Conservation (phyloP, 2,797 vertebrate species). For the Erethizon dorsatum region DNA sequence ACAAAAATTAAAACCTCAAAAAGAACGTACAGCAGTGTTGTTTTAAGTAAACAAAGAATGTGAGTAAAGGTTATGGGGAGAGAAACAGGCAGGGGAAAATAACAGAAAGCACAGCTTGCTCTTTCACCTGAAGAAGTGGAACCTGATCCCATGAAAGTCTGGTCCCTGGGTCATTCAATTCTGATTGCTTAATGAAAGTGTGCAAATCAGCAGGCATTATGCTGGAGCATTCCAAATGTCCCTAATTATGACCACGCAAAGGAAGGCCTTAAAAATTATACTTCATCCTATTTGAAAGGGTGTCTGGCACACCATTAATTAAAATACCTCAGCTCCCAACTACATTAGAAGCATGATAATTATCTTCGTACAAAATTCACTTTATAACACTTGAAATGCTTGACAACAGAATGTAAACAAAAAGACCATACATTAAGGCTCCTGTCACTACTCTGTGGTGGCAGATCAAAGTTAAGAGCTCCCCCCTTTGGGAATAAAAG, state of each 20-base stretch:
- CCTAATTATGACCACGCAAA: constrained; percentile 88
- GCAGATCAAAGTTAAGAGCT: constrained; percentile 78
- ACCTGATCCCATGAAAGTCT: constrained; percentile 36
- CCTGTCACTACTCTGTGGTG: constrained; percentile 35
- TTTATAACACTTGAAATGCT: constrained; percentile 85
- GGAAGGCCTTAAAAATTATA: constrained; percentile 87
- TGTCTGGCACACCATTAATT: constrained; percentile 86
- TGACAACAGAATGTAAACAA: constrained; percentile 85
- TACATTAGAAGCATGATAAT: constrained; percentile 87
- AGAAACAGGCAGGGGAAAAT: background rate
- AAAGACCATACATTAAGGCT: constrained; percentile 73
- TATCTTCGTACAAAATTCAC: constrained; percentile 86
- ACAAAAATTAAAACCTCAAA: constrained; percentile 20
- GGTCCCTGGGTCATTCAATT: constrained; percentile 51
- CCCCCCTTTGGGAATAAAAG: constrained; percentile 77
- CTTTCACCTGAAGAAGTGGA: background rate
- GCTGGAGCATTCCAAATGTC: constrained; percentile 78
- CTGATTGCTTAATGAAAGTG: constrained; percentile 84
- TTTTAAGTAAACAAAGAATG: background rate
- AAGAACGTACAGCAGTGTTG: background rate
- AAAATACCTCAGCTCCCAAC: constrained; percentile 84
- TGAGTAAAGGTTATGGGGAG: background rate
- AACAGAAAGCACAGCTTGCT: background rate
- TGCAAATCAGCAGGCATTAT: constrained; percentile 83
- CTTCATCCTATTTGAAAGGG: constrained; percentile 87